Evolutionary conservation across 2,888 invertebrate species (phyloP).

Genomic region (Lycia hirtaria): DNA sequence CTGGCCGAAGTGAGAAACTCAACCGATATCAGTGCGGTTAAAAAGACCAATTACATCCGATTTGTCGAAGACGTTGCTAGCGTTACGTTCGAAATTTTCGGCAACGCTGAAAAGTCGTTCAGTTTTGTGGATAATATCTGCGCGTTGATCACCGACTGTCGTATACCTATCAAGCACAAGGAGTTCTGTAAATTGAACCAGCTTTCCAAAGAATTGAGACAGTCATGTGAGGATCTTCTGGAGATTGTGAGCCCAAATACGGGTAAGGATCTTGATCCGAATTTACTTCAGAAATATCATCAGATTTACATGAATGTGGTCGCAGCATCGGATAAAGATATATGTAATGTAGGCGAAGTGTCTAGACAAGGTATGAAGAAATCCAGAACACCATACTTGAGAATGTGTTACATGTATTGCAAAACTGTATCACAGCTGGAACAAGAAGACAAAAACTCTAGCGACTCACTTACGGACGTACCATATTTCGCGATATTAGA

Average conservation of each 20-base stretch:
- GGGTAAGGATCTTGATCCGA: slow-evolving; percentile 58
- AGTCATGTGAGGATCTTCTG: slow-evolving; percentile 79
- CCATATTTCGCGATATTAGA: slow-evolving; percentile 83
- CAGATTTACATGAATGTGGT: slow-evolving; percentile 82
- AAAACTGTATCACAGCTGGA: slow-evolving; percentile 84
- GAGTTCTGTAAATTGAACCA: slow-evolving; percentile 80
- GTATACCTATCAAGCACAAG: slow-evolving; percentile 78
- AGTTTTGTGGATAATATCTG: slow-evolving; percentile 76
- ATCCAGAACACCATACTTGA: slow-evolving; percentile 76
- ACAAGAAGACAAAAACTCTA: slow-evolving; percentile 62
- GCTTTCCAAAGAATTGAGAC: slow-evolving; percentile 74
- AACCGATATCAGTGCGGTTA: slow-evolving; percentile 74
- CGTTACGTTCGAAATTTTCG: slow-evolving; percentile 80
- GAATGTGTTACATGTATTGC: slow-evolving; percentile 85
- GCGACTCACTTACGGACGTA: slow-evolving; percentile 54
- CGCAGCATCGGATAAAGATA: slow-evolving; percentile 77
- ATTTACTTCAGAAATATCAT: slow-evolving; percentile 72
- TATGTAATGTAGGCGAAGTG: slow-evolving; percentile 74
- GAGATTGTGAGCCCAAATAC: slow-evolving; percentile 61
- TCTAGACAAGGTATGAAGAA: slow-evolving; percentile 69
- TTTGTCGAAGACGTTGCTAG: slow-evolving; percentile 81
- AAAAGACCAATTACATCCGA: slow-evolving; percentile 77
- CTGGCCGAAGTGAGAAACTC: slow-evolving; percentile 75
- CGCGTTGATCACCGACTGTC: slow-evolving; percentile 73
- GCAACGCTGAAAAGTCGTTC: slow-evolving; percentile 77